phyloP scores from a whole-genome alignment of 2,113 vertebrate genomes.

The Mola mola region DNA sequence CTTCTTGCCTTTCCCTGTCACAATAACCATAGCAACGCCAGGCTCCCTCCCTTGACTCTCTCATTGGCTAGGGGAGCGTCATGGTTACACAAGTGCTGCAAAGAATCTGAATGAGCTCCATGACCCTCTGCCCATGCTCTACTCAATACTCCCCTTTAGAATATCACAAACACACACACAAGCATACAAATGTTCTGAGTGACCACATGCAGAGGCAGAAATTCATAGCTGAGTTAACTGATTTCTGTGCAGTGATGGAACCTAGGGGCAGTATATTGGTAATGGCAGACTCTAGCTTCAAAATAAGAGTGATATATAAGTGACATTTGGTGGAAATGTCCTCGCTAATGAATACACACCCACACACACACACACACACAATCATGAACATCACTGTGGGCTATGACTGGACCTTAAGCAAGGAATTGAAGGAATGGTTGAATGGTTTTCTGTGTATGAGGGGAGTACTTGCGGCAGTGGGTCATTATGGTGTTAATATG shows the following conservation, averaged over 20 bases:
- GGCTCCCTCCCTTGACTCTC: conserved; percentile 59
- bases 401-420: conserved; percentile 52
- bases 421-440: conserved; percentile 21
- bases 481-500: conserved; percentile 43
- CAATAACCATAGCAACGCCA: conserved; percentile 75
- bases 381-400: conserved; percentile 33
- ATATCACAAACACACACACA: conserved; percentile 30
- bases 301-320: conserved; percentile 76
- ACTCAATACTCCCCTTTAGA: conserved; percentile 71
- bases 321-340: conserved; percentile 77
- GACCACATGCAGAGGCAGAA: conserved; percentile 51
- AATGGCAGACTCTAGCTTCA: conserved; percentile 61
- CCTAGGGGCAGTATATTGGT: conserved; percentile 55
- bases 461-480: conserved; percentile 39
- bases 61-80: conserved; percentile 68
- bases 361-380: conserved; percentile 31
- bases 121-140: conserved; percentile 62
- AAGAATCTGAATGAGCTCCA: conserved; percentile 80
- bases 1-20: conserved; percentile 55
- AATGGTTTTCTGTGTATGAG: conserved; percentile 15
- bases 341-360: conserved; percentile 63
- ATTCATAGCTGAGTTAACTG: conserved; percentile 28
- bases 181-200: conserved; percentile 37
- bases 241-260: conserved; percentile 35
- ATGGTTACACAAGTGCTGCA: conserved; percentile 72